Evolutionary conservation across 2,888 invertebrate genomes (phyloP).

Genomic region (Torymus auratus): DNA sequence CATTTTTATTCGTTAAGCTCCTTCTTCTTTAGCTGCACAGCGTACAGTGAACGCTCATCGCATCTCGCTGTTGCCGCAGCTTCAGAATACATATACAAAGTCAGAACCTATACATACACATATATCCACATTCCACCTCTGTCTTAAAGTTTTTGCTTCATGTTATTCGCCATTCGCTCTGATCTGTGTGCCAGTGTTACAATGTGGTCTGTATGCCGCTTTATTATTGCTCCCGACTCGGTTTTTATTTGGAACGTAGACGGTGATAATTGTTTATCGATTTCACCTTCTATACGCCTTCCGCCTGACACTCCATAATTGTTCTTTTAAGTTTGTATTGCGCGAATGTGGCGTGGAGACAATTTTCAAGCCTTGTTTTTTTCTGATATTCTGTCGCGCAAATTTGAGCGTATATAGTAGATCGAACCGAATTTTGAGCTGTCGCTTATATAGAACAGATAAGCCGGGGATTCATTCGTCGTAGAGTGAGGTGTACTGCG

Average conservation of each 20-base stretch:
- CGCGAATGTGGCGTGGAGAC: neutral
- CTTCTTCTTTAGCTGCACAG: too few species aligned
- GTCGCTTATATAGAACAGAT: neutral
- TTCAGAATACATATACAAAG: too few species aligned
- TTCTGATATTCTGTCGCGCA: neutral
- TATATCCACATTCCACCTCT: constrained; percentile 7
- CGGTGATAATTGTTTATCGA: neutral
- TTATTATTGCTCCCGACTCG: neutral
- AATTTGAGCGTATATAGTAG: neutral
- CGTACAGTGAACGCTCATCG: too few species aligned
- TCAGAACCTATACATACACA: too few species aligned
- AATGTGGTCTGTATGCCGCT: neutral
- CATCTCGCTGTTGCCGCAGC: too few species aligned
- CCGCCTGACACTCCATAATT: neutral
- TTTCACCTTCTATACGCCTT: constrained; percentile 8
- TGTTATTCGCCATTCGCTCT: neutral
- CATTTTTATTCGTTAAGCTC: too few species aligned
- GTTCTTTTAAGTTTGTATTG: neutral
- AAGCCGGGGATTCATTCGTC: neutral
- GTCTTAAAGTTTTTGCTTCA: neutral
- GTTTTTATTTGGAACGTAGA: constrained; percentile 8
- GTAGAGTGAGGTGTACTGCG: neutral
- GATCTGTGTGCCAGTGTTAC: neutral
- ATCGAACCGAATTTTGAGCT: constrained; percentile 7
- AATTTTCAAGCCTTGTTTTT: neutral